Percentiles rank a stretch among this genome's conserved stretches.
phyloP scores from a whole-genome alignment of 2,888 invertebrate species.

The Caenorhabditis becei region DNA sequence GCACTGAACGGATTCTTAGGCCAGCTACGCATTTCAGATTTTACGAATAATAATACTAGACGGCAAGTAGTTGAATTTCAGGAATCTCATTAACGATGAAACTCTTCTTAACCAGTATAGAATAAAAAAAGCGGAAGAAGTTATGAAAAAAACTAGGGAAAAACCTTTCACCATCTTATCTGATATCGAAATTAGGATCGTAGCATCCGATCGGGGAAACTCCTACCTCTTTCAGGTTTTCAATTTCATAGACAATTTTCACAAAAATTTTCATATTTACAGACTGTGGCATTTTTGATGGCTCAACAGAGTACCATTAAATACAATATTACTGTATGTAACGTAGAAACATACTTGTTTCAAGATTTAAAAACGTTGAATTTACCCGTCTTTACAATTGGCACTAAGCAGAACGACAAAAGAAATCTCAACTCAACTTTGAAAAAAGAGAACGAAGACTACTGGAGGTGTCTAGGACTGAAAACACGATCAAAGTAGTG shows the following conservation, averaged over 20 bases:
- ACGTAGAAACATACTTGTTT: conserved; percentile 41
- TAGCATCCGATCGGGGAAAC: conserved; percentile 59
- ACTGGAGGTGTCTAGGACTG: conserved; percentile 66
- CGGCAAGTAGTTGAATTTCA: not conserved
- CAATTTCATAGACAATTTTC: not conserved
- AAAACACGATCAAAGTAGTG: too few relatives aligned
- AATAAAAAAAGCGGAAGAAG: conserved; percentile 6
- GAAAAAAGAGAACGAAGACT: conserved; percentile 68
- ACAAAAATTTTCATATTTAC: not conserved
- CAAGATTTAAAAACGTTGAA: conserved; percentile 26
- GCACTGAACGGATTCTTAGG: too few relatives aligned
- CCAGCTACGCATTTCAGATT: too few relatives aligned
- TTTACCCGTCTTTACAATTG: conserved; percentile 5
- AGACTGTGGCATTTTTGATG: conserved; percentile 47
- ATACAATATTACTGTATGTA: conserved; percentile 46
- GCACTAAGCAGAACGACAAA: not conserved
- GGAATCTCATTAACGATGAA: conserved; percentile 10
- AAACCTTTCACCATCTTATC: not conserved
- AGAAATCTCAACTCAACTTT: conserved; percentile 29
- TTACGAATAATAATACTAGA: not conserved
- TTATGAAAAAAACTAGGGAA: conserved; percentile 8
- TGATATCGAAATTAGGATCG: conserved; percentile 58
- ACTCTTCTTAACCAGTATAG: conserved; percentile 23
- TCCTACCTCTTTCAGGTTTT: conserved; percentile 47
- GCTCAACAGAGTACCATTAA: conserved; percentile 36